Percentiles rank a stretch among this genome's conserved stretches.
Conservation (phyloP, 1,140 invertebrate species). For the Caenorhabditis inopinata region DNA sequence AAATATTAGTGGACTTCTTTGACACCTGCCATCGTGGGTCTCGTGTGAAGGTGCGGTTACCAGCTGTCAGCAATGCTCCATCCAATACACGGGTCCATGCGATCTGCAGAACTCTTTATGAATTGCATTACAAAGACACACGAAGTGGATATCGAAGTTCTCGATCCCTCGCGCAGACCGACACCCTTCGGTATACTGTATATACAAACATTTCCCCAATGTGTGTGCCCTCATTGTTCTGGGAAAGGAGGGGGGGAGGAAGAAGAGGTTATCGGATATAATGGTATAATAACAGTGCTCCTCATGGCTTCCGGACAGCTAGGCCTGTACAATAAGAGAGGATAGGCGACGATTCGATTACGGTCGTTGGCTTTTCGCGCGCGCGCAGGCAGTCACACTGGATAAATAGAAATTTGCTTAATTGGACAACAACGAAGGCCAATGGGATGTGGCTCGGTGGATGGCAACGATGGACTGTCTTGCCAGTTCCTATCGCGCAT, state of each 20-base stretch:
- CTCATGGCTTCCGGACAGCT: neutral
- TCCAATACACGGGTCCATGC: conserved; percentile 46
- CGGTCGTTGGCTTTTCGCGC: conserved; percentile 9
- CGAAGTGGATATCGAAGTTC: no score
- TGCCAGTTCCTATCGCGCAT: no score
- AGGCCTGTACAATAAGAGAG: neutral
- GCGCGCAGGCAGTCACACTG: no score
- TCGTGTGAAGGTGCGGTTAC: conserved; percentile 33
- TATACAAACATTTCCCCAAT: neutral
- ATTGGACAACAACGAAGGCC: no score
- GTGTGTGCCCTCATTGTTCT: neutral
- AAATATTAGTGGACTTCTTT: conserved; percentile 45
- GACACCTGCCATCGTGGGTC: conserved; percentile 50
- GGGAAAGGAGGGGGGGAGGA: no score
- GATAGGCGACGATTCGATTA: neutral
- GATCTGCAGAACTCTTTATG: conserved; percentile 5
- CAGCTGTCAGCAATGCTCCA: conserved; percentile 47
- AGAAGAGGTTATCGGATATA: neutral
- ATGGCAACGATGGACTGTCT: no score
- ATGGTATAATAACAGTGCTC: conserved; percentile 8
- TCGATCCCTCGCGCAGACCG: no score
- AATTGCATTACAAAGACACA: no score
- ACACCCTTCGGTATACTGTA: no score
- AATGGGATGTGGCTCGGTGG: no score
- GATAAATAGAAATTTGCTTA: no score